Evolutionary conservation across 2,888 invertebrate genomes (phyloP), one percentile per base, ranked within the genome.

Genomic region (Pollenia angustigena): DNA sequence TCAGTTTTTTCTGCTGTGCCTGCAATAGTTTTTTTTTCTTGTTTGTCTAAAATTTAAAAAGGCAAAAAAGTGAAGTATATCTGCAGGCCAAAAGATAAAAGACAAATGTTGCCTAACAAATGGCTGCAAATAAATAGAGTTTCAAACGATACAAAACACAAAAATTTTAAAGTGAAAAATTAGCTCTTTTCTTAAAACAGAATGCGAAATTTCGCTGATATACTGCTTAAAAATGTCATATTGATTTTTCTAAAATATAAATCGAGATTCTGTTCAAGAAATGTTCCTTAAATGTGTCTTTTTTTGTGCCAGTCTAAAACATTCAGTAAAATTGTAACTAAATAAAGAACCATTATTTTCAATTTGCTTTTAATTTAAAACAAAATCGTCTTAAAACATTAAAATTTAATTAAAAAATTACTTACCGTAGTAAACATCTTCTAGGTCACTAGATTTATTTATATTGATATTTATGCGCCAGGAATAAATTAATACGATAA

Each of bases 351-450:
- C 32, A 32, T 32, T 32, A 32, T 32, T 32, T 32, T 32, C 6
- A 32, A 32, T 32, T 6, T 32, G 32, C 32, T 32, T 32, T 32
- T 32, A 32, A 32, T 6, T 32, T 32, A 6, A 32, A 32, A 32
- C 32, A 32, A 32, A 32, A 32, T 6, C 6, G 32, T 32, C 32
- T 32, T 32, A 4, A 32, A 32, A 32, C 6, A 32, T 32, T 32
- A 32, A 32, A 32, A 32, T 32, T 32, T 32, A 14, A 16, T 58
- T 9, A 12, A 46, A 32, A 16, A 42, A 12, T 8, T 10, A 90
- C 95, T 95, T 92, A 96, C 96, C 96, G 93, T 96, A 96, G 93
- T 96, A 96, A 88, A 96, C 96, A 92, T 96, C 96, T 91, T 96
- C 96, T 83, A 96, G 93, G 82, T 95, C 95, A 71, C 95, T 95